These are phyloP conservation scores for Panagrolaimus sp. DNA, from an alignment of 1,140 invertebrate species.

Conservation along the genomic window DNA sequence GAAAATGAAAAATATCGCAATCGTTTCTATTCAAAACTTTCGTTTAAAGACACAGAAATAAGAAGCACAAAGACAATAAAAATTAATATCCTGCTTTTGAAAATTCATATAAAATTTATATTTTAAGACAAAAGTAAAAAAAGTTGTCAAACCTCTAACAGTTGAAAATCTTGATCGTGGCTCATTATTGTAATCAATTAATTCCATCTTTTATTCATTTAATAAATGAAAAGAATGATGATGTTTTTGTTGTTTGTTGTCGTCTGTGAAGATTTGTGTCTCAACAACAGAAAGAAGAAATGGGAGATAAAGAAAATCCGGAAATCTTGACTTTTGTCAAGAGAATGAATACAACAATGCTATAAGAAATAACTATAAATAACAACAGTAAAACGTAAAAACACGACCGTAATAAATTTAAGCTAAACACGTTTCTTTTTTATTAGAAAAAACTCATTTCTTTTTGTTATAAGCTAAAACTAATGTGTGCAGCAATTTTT, in stretches of 20 bases:
- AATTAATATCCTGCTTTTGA: neutral
- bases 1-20: too few species aligned
- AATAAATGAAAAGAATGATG: neutral
- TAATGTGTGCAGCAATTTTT: neutral
- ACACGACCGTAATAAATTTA: neutral
- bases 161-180: constrained; percentile 12
- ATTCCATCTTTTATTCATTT: constrained; percentile 6
- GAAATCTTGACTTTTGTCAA: constrained; percentile 4
- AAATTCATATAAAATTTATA: neutral
- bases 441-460: neutral
- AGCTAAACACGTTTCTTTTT: neutral
- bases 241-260: too few species aligned
- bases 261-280: neutral
- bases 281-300: neutral
- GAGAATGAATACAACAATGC: neutral
- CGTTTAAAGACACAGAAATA: neutral
- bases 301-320: neutral
- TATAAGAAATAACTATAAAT: neutral
- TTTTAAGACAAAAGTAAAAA: neutral
- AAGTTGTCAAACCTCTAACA: neutral
- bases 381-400: neutral
- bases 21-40: too few species aligned
- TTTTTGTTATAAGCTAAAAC: too few species aligned
- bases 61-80: neutral
- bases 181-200: constrained; percentile 11